A percentile compares a stretch with the other conserved stretches of the same genome.
These are phyloP conservation scores for Sycophila texana DNA, from an alignment of 2,888 invertebrate species.

Conservation along the genomic window DNA sequence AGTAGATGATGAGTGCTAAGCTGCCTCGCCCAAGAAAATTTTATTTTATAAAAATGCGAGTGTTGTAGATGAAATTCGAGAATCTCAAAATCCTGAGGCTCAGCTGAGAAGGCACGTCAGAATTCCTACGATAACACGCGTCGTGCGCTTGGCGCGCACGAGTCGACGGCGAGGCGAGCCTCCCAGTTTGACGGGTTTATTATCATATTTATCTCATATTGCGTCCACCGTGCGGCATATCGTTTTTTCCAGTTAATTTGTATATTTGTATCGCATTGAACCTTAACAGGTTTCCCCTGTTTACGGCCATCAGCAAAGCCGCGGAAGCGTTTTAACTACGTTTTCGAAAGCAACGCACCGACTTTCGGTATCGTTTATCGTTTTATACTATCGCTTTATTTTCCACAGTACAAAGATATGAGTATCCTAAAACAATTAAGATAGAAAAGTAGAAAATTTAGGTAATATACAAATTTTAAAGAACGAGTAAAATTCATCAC, in stretches of 20 bases:
- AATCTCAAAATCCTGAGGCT: constrained; percentile 14
- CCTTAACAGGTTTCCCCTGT: constrained; percentile 35
- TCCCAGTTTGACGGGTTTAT: constrained; percentile 65
- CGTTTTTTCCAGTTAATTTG: constrained; percentile 4
- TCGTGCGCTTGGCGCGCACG: background rate
- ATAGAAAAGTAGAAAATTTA: too few relatives aligned
- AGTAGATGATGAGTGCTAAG: background rate
- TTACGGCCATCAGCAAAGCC: background rate
- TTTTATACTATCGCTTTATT: constrained; percentile 4
- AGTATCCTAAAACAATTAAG: too few relatives aligned
- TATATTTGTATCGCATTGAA: constrained; percentile 10
- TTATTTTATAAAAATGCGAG: background rate
- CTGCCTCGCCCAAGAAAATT: background rate
- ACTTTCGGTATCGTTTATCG: background rate
- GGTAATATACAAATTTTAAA: too few relatives aligned
- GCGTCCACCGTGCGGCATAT: background rate
- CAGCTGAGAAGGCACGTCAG: background rate
- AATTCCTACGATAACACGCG: constrained; percentile 26
- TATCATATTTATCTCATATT: constrained; percentile 63
- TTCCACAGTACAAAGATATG: too few relatives aligned
- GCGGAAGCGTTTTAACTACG: background rate
- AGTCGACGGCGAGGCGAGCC: constrained; percentile 59
- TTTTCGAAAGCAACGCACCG: constrained; percentile 28
- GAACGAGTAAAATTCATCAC: too few relatives aligned
- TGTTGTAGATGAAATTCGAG: constrained; percentile 21